Conservation (phyloP, 2,113 vertebrate genomes). For the Ahaetulla prasina region DNA sequence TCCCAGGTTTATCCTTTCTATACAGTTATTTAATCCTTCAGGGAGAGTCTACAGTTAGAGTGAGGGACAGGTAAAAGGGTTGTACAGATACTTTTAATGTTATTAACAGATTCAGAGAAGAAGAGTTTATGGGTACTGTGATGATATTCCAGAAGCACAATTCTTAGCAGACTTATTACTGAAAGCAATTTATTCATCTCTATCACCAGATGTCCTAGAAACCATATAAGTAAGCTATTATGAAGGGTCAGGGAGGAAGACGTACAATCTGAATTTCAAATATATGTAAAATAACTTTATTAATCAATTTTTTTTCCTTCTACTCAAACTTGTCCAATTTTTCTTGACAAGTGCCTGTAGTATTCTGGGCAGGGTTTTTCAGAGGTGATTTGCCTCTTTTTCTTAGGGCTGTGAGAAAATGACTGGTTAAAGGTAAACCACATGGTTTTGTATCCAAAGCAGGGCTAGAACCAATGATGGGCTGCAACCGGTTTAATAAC, state of each 20-base stretch:
- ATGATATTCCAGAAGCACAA: neutral
- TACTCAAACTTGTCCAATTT: neutral
- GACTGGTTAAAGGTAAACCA: neutral
- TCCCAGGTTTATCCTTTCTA: conserved; percentile 10
- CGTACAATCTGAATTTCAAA: neutral
- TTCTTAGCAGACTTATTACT: neutral
- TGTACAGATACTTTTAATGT: rapidly evolving
- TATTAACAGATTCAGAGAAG: neutral
- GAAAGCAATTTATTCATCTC: neutral
- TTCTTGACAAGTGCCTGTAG: neutral
- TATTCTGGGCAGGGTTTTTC: neutral
- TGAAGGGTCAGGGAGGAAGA: no score
- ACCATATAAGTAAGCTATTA: neutral
- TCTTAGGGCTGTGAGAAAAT: neutral
- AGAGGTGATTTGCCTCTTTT: neutral
- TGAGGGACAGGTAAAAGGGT: neutral
- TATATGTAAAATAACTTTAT: neutral
- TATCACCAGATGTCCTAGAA: neutral
- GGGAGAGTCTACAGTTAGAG: neutral
- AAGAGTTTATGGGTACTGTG: rapidly evolving
- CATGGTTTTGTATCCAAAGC: neutral
- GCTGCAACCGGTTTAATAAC: no score
- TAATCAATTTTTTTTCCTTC: neutral
- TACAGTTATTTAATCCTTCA: conserved; percentile 1
- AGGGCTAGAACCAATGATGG: neutral